Conservation (phyloP, 1,140 invertebrate species). For the Ceratina calcarata region DNA sequence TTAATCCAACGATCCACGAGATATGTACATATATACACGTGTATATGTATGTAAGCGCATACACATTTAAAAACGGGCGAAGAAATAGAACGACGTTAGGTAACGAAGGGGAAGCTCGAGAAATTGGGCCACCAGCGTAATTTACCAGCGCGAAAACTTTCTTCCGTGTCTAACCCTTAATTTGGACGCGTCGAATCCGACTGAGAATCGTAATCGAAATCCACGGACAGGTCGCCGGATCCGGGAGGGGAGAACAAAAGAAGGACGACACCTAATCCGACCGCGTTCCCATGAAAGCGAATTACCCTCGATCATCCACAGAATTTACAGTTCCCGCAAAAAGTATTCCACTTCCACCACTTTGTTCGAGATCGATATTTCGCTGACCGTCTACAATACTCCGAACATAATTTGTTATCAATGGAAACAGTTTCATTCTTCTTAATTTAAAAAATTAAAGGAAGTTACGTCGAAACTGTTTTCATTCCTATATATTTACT, state of each 20-base stretch:
- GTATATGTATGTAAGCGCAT: no score
- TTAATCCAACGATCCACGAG: conserved; percentile 9
- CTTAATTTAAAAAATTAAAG: no score
- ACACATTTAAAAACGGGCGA: background rate
- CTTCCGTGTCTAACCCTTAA: conserved; percentile 29
- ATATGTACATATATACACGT: background rate
- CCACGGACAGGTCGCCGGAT: background rate
- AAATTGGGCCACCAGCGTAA: conserved; percentile 12
- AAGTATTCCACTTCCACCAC: no score
- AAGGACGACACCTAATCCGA: background rate
- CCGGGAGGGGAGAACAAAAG: background rate
- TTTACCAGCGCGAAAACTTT: conserved; percentile 18
- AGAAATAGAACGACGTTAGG: background rate
- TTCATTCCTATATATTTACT: no score
- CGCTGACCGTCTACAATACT: no score
- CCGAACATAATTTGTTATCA: no score
- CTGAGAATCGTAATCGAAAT: background rate
- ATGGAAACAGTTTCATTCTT: no score
- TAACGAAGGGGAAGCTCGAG: background rate
- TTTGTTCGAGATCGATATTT: no score
- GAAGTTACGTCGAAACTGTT: no score
- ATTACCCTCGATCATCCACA: background rate
- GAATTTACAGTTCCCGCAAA: no score
- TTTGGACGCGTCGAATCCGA: conserved; percentile 22
- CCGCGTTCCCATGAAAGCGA: conserved; percentile 5